phyloP scores from a whole-genome alignment of 1,140 invertebrate genomes.

The Drosophila miranda region DNA sequence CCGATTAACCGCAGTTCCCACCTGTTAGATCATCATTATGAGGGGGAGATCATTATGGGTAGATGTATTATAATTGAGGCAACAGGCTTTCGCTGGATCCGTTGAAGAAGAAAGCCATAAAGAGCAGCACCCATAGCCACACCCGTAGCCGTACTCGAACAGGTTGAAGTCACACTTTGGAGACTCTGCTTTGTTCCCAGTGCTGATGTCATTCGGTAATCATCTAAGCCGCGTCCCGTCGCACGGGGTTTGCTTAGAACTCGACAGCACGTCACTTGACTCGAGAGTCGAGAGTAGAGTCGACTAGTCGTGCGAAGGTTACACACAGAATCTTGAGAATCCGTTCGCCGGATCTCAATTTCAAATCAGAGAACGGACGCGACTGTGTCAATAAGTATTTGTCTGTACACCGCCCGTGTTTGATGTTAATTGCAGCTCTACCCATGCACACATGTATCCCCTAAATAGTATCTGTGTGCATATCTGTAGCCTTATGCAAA shows the following conservation, averaged over 20 bases:
- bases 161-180: conserved; percentile 29
- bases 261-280: conserved; percentile 49
- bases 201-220: conserved; percentile 73
- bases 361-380: conserved; percentile 27
- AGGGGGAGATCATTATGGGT: conserved; percentile 2
- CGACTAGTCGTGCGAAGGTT: conserved; percentile 53
- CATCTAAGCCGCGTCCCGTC: conserved; percentile 44
- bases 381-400: conserved; percentile 37
- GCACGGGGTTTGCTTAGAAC: conserved; percentile 42
- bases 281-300: background rate
- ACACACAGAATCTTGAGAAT: conserved; percentile 45
- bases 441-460: conserved; percentile 20
- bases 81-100: conserved; percentile 44
- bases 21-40: conserved; percentile 9
- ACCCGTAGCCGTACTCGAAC: too few relatives aligned
- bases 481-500: conserved; percentile 28
- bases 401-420: conserved; percentile 33
- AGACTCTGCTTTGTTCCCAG: conserved; percentile 47
- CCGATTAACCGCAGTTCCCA: conserved; percentile 35
- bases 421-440: conserved; percentile 62
- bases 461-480: background rate
- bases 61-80: conserved; percentile 18
- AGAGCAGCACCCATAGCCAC: conserved; percentile 1
- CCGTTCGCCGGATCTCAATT: conserved; percentile 34
- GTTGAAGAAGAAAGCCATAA: conserved; percentile 37